These are phyloP conservation scores for Sarcophaga caerulescens DNA, from an alignment of 2,888 invertebrate genomes.

Conservation along the genomic window DNA sequence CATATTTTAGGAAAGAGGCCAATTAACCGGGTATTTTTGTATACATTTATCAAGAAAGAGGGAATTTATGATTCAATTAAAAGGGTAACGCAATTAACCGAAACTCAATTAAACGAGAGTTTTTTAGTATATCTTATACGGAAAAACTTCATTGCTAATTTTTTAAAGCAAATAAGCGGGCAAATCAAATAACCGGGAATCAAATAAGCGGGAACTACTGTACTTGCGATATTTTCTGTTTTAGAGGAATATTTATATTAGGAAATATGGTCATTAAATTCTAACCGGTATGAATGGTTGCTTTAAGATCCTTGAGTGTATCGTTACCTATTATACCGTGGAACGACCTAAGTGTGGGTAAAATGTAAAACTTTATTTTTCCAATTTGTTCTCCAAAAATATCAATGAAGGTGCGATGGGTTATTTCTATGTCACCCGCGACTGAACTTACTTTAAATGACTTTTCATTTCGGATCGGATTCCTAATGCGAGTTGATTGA, in stretches of 20 bases:
- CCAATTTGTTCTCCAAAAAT: slow-evolving; percentile 19
- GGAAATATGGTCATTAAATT: slow-evolving; percentile 39
- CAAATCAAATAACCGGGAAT: too few species aligned
- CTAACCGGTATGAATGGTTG: slow-evolving; percentile 43
- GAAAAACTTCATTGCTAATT: too few species aligned
- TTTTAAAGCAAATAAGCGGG: too few species aligned
- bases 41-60: too few species aligned
- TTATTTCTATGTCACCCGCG: slow-evolving; percentile 41
- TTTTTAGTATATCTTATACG: too few species aligned
- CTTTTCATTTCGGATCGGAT: slow-evolving; percentile 34
- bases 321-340: slow-evolving; percentile 45
- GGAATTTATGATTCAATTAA: too few species aligned
- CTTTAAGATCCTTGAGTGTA: slow-evolving; percentile 33
- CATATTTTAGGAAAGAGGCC: too few species aligned
- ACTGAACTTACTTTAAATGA: slow-evolving; percentile 34
- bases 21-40: too few species aligned
- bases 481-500: slow-evolving; percentile 14
- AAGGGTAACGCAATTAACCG: too few species aligned
- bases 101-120: too few species aligned
- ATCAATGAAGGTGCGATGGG: slow-evolving; percentile 34
- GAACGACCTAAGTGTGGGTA: slow-evolving; percentile 40
- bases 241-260: slow-evolving; percentile 29
- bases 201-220: too few species aligned
- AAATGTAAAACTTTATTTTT: slow-evolving; percentile 38
- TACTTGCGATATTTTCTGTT: too few species aligned